These are phyloP conservation scores for Ditylenchus weischeri DNA, from an alignment of 2,888 invertebrate species.

Conservation along the genomic window DNA sequence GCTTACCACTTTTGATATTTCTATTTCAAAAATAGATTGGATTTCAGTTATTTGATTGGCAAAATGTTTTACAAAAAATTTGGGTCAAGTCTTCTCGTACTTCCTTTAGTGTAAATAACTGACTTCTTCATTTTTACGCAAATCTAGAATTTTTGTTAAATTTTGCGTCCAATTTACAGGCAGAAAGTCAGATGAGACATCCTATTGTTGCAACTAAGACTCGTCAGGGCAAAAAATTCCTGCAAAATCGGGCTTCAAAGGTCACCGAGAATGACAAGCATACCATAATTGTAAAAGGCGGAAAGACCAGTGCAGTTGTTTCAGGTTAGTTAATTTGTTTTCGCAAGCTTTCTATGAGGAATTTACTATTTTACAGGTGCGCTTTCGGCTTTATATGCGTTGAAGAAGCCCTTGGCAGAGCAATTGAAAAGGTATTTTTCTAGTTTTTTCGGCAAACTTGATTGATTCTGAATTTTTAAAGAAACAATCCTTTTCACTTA, in stretches of 20 bases:
- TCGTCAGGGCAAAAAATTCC: slow-evolving; percentile 78
- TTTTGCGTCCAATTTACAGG: too few relatives aligned
- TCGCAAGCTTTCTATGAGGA: slow-evolving; percentile 66
- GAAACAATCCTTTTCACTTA: slow-evolving; percentile 72
- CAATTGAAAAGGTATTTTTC: slow-evolving; percentile 45
- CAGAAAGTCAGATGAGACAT: too few relatives aligned
- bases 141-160: too few relatives aligned
- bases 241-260: slow-evolving; percentile 79
- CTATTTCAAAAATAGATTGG: too few relatives aligned
- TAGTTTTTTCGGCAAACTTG: neutral
- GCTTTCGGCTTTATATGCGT: slow-evolving; percentile 65
- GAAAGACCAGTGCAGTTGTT: slow-evolving; percentile 68
- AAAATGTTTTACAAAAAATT: too few relatives aligned
- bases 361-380: too few relatives aligned
- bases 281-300: slow-evolving; percentile 65
- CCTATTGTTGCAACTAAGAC: slow-evolving; percentile 73
- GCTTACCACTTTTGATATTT: too few relatives aligned
- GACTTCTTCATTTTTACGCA: too few relatives aligned
- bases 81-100: too few relatives aligned
- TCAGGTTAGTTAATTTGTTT: slow-evolving; percentile 51
- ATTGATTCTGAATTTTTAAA: slow-evolving; percentile 29
- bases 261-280: slow-evolving; percentile 81
- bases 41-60: too few relatives aligned
- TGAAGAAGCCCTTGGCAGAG: slow-evolving; percentile 52
- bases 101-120: too few relatives aligned